Evolutionary conservation across 1,140 invertebrate species (phyloP).

Genomic region (Latrodectus geometricus): DNA sequence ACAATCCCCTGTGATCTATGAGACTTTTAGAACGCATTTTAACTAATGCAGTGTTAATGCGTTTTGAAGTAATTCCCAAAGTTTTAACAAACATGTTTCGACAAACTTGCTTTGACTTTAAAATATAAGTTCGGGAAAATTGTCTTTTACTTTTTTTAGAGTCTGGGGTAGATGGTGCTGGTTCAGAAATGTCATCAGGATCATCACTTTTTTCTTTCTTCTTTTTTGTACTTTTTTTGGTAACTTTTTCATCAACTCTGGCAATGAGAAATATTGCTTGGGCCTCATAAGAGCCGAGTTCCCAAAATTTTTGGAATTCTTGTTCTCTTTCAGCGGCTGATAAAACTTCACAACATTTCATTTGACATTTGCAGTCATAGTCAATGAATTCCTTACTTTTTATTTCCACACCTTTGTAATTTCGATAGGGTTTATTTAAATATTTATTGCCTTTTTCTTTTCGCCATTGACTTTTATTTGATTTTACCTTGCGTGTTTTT

Average conservation of each 20-base stretch:
- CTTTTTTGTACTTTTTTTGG: constrained; percentile 42
- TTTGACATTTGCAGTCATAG: constrained; percentile 46
- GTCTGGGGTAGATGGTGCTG: not conserved
- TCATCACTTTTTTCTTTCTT: constrained; percentile 44
- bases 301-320: constrained; percentile 54
- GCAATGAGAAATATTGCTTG: constrained; percentile 53
- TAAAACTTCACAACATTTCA: constrained; percentile 46
- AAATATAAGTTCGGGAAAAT: constrained; percentile 50
- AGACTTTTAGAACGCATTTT: constrained; percentile 54
- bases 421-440: constrained; percentile 52
- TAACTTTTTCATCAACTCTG: constrained; percentile 46
- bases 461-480: constrained; percentile 51
- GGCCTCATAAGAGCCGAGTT: constrained; percentile 52
- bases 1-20: constrained; percentile 48
- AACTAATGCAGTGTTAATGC: constrained; percentile 48
- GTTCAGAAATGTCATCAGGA: constrained; percentile 10
- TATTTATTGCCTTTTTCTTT: constrained; percentile 56
- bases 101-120: constrained; percentile 57
- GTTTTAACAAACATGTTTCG: constrained; percentile 54
- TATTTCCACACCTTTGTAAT: constrained; percentile 55
- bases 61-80: constrained; percentile 52
- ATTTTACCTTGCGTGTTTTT: constrained; percentile 32
- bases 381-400: constrained; percentile 56
- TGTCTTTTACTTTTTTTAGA: constrained; percentile 46
- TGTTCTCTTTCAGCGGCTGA: constrained; percentile 35